Base-by-base conservation (phyloP, 2,888 invertebrate species). In the Rhogogaster chlorosoma region DNA sequence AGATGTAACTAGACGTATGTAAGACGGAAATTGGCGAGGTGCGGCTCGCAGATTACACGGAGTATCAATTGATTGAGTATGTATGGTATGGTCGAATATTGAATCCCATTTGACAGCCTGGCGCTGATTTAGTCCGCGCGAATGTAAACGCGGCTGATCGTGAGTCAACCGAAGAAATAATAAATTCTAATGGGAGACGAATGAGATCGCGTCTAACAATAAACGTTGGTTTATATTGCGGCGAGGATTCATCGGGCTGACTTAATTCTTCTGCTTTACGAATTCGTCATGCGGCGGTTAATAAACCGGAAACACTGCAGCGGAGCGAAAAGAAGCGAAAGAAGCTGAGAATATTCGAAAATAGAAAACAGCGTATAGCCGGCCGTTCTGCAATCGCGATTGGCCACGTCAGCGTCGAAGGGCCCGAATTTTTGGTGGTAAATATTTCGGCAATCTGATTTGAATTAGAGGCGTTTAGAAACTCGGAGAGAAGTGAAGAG, bases 21-120 rank as follows among this genome's bases (percentile, higher is more conserved):
- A 32, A 67, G 22, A 67, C 67, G 71, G 71, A 73, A 73, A 73
- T 73, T 42, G 38, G 10, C 42, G 71, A 73, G 71, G 71, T 42
- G 71, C 71, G 71, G 71, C 71, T 22, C 4, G 18, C 15, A 12
- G 18, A 29, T 67, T 67, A 15, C 32, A 67, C 7, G 67, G 18
- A 71, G 36, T 38, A 71, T 71, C 71, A 22, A 42, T 73, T 42
- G 71, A 67, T 67, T 32, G 67, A 18, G 6, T 7, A n/a, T 49
- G 29, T 18, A 32, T 67, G 32, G 22, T 26, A 61, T 18, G 4
- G 12, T 67, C 12, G 67, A 67, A 67, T 67, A 67, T 67, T 67
- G 18, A 32, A 67, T 32, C 18, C 7, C 12, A 32, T 6, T 29
- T 5, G 26, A 32, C 15, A 67, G 32, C 0, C 2, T 7, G 6